Evolutionary conservation across 2,113 vertebrate species (phyloP).

Genomic region (Alligator mississippiensis): DNA sequence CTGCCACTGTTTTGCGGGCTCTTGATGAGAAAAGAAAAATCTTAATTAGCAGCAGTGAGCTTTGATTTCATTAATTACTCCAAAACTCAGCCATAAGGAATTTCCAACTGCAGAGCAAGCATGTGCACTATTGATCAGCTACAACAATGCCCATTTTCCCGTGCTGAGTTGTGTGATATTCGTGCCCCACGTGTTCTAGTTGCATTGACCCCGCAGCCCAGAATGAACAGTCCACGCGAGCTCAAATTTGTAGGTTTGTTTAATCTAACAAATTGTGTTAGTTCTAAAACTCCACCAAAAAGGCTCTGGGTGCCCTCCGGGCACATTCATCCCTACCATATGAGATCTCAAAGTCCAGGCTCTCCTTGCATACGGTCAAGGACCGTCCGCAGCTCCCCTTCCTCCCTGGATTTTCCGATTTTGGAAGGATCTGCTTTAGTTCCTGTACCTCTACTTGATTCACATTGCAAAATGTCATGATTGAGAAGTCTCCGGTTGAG

Average conservation of each 20-base stretch:
- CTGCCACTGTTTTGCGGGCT: neutral
- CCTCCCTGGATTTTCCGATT: neutral
- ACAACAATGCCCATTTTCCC: neutral
- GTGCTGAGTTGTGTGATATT: accelerated
- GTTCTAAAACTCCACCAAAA: neutral
- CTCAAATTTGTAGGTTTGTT: neutral
- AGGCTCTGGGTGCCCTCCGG: neutral
- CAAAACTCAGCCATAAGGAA: constrained; percentile 6
- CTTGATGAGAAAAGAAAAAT: constrained; percentile 15
- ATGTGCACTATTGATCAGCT: neutral
- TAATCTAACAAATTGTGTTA: too few relatives aligned
- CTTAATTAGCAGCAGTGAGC: constrained; percentile 64
- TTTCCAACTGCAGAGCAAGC: neutral
- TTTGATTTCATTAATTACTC: constrained; percentile 7
- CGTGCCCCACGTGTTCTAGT: neutral
- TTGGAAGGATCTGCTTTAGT: accelerated
- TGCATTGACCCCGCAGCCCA: neutral
- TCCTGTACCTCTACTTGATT: neutral
- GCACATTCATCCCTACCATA: neutral
- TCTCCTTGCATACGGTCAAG: neutral
- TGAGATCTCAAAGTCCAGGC: neutral
- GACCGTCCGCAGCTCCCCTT: too few relatives aligned
- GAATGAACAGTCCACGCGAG: neutral
- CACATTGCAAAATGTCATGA: accelerated
- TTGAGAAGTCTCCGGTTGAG: too few relatives aligned